These are phyloP conservation scores for Paraplagusia blochii DNA, from an alignment of 2,113 vertebrate species.

Conservation along the genomic window DNA sequence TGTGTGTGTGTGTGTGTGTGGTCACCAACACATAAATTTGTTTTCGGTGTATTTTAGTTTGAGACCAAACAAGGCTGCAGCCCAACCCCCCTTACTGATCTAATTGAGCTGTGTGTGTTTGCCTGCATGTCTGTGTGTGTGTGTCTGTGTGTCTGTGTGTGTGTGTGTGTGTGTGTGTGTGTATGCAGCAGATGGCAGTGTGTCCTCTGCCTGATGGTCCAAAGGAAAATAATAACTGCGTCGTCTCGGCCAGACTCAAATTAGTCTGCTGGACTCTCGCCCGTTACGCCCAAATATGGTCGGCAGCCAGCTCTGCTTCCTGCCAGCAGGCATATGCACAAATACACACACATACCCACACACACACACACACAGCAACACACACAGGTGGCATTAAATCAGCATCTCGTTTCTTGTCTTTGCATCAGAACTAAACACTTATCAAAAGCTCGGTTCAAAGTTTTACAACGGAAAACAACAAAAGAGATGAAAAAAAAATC, in stretches of 20 bases:
- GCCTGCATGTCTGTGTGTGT: conserved; percentile 4
- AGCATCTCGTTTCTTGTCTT: too few species aligned
- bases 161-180: conserved; percentile 26
- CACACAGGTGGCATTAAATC: conserved; percentile 43
- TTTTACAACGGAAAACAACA: too few species aligned
- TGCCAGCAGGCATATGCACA: conserved; percentile 83
- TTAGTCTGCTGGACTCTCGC: conserved; percentile 95
- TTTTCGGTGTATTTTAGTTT: neutral
- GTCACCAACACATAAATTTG: conserved; percentile 3
- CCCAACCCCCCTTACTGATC: too few species aligned
- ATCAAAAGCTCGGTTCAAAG: too few species aligned
- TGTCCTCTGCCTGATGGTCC: conserved; percentile 97
- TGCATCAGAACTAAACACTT: too few species aligned
- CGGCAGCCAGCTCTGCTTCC: conserved; percentile 80
- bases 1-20: conserved; percentile 24
- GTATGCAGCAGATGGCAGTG: conserved; percentile 89
- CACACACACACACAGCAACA: conserved; percentile 82
- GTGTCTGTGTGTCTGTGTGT: conserved; percentile 14
- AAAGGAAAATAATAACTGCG: conserved; percentile 98
- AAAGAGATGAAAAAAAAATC: too few species aligned
- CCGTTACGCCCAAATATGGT: conserved; percentile 62
- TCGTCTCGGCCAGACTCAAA: conserved; percentile 96
- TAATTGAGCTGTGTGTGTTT: neutral
- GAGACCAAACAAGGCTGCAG: too few species aligned
- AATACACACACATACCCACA: conserved; percentile 31